Evolutionary conservation across 1,140 invertebrate species (phyloP), one percentile per base, ranked within the genome.

Genomic region (Lutraria rhynchaena): DNA sequence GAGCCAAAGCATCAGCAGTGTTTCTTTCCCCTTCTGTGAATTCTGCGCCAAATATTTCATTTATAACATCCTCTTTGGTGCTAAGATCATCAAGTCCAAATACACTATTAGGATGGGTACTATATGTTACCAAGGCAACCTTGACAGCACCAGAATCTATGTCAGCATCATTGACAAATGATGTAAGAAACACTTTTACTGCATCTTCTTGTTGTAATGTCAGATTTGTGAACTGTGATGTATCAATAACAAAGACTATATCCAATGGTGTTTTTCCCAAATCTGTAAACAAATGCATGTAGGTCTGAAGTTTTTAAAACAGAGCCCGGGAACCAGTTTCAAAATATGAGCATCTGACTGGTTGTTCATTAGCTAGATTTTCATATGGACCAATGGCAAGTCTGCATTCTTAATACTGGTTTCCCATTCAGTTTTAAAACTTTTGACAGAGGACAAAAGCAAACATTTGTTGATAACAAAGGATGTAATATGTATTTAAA

Each of bases 1-100:
- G 61, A 31, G 76, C 81, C 19, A 91, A 69, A 5, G 90, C 88
- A n/a, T 77, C 82, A 1, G 85, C 87, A 0, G 86, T 88, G 71
- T 88, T 88, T 13, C 87, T 85, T 37, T 80, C 77, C 1, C 84
- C 87, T 9, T 71, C 70, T 27, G 27, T 60, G 61, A 84, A 89
- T 9, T 69, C 75, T 37, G 84, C 67, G 24, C 46, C 75, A 37
- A 37, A 71, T 33, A 88, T 82, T 9, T 84, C 87, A 27, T 81
- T 53, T 17, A 63, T 46, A 9, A 84, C 53, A 9, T 73, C 67
- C 4, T 7, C n/a, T 58, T 63, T 67, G 7, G 11, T 41, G 9
- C 24, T 44, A 37, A 73, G 83, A 19, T 31, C 41, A 41, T 83
- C 46, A 0, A 85, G 33, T 19, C 77, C 44, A 65, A 83, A 85